phyloP scores from a whole-genome alignment of 23 tunicate species.

The Clavelina lepadiformis region DNA sequence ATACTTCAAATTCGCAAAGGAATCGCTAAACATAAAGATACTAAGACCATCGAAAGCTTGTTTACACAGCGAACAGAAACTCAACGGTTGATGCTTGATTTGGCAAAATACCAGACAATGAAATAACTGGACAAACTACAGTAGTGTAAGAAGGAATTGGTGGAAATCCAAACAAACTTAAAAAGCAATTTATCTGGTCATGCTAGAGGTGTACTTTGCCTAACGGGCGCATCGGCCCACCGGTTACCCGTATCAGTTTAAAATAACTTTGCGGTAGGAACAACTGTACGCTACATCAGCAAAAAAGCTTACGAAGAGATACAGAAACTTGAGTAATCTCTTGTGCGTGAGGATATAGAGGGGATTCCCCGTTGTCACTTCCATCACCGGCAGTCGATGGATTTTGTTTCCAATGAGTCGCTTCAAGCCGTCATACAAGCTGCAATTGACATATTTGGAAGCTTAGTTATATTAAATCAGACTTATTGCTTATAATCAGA shows the following conservation, averaged over 20 bases:
- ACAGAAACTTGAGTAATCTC: conserved; percentile 75
- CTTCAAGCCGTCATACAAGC: conserved; percentile 84
- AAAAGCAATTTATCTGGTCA: too few relatives aligned
- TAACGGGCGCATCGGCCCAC: too few relatives aligned
- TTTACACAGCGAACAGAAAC: not conserved
- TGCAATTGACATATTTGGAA: conserved; percentile 37
- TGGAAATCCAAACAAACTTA: too few relatives aligned
- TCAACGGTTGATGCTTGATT: not conserved
- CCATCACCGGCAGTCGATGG: conserved; percentile 91
- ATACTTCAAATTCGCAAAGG: not conserved
- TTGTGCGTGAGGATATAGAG: conserved; percentile 96
- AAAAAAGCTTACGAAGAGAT: conserved; percentile 77
- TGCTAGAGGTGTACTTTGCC: too few relatives aligned
- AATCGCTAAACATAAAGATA: too few relatives aligned
- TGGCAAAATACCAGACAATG: not conserved
- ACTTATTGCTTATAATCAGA: not conserved
- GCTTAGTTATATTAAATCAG: too few relatives aligned
- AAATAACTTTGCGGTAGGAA: too few relatives aligned
- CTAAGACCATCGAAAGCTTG: too few relatives aligned
- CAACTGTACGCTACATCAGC: too few relatives aligned
- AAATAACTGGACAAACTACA: too few relatives aligned
- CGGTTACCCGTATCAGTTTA: too few relatives aligned
- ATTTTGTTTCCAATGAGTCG: conserved; percentile 81
- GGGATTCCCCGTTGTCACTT: conserved; percentile 65
- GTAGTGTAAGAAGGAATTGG: too few relatives aligned